Conservation (phyloP, 2,113 vertebrate species). For the Thalassarche chlororhynchos region DNA sequence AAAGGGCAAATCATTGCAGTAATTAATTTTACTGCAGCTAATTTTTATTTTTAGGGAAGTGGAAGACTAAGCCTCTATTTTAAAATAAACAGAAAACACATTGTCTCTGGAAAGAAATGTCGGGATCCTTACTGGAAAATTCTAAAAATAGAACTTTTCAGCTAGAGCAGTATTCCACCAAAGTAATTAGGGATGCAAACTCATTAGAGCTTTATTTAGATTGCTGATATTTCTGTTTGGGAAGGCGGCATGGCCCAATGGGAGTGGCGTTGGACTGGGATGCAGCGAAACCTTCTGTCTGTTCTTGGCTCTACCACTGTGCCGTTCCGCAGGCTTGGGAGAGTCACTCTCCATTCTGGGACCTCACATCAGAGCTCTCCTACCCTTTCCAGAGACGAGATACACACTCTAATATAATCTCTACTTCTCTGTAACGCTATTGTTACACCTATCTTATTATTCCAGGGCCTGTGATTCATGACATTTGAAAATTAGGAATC, state of each 20-base stretch:
- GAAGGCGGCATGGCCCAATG: neutral
- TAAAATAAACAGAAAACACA: constrained; percentile 15
- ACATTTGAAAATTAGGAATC: neutral
- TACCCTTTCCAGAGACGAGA: neutral
- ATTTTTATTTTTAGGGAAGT: neutral
- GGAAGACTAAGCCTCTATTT: constrained; percentile 12
- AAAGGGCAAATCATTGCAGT: neutral
- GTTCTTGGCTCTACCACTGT: neutral
- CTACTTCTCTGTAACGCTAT: neutral
- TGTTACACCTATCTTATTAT: neutral
- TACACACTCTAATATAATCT: neutral
- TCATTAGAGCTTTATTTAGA: neutral
- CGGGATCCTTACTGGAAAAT: neutral
- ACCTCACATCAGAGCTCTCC: neutral
- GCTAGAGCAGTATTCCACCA: neutral
- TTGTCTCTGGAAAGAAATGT: neutral
- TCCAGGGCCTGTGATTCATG: neutral
- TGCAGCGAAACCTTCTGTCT: neutral
- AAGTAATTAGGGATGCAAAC: neutral
- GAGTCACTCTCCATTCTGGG: accelerated
- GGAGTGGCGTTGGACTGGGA: neutral
- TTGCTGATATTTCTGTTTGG: neutral
- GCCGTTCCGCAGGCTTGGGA: neutral
- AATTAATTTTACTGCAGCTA: constrained; percentile 9
- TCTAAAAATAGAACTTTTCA: constrained; percentile 35